A percentile compares a stretch with the other conserved stretches of the same genome.
phyloP scores from a whole-genome alignment of 2,797 vertebrate species.

The Rhabdophis nuchalis region DNA sequence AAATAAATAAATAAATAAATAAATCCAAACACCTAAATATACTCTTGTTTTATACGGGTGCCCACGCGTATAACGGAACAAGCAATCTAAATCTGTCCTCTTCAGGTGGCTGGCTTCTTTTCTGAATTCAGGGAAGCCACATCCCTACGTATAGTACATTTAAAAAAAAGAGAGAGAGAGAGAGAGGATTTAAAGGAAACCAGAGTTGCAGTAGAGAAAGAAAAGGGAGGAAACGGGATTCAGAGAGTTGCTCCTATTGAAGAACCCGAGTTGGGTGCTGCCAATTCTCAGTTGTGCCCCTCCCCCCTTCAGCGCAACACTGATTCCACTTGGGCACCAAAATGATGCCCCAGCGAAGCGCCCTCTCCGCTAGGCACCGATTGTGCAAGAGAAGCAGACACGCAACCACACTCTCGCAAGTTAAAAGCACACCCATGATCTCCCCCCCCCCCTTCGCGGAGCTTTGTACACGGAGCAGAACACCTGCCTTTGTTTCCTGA shows the following conservation, averaged over 20 bases:
- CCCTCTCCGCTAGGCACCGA: neutral
- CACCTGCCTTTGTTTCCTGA: neutral
- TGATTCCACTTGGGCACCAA: neutral
- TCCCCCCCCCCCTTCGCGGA: neutral
- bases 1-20: too few relatives aligned
- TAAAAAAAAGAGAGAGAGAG: neutral
- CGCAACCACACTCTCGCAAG: neutral
- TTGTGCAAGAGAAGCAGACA: neutral
- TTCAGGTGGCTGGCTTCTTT: neutral
- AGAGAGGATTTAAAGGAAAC: neutral
- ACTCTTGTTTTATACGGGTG: neutral
- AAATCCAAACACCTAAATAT: neutral
- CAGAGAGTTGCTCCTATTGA: neutral
- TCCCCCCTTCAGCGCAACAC: neutral
- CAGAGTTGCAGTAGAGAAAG: neutral
- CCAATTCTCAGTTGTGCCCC: neutral
- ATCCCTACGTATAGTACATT: neutral
- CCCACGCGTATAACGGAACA: neutral
- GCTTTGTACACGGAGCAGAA: neutral
- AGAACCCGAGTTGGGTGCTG: neutral
- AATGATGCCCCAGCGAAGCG: too few relatives aligned
- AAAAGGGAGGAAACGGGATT: neutral
- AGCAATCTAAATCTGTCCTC: neutral
- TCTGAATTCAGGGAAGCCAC: neutral
- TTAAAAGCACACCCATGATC: neutral